phyloP scores from a whole-genome alignment of 30 jellyfish, hydroid and myxozoan genomes.

The Cassiopea xamachana region DNA sequence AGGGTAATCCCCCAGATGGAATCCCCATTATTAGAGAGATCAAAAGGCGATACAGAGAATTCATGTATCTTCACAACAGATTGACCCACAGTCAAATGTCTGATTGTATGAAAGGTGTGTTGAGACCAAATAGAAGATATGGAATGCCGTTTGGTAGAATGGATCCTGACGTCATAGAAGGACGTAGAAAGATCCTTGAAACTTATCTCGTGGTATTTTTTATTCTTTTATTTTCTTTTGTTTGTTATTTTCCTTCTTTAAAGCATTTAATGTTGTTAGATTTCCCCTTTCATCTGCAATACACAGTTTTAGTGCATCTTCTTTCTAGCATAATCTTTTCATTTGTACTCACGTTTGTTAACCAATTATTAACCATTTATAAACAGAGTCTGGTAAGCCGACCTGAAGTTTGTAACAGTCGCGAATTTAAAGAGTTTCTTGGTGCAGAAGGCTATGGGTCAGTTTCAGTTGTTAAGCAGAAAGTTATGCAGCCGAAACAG shows the following conservation, averaged over 20 bases:
- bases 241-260: not conserved
- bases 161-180: constrained; percentile 99
- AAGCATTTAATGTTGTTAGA: not conserved
- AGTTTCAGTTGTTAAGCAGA: constrained; percentile 64
- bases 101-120: constrained; percentile 84
- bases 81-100: constrained; percentile 93
- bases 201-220: constrained; percentile 83
- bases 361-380: not conserved
- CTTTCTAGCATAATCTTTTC: not conserved
- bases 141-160: constrained; percentile 98
- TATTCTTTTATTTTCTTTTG: no score
- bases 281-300: not conserved
- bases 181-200: constrained; percentile 93
- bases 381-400: constrained; percentile 94
- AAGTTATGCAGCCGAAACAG: constrained; percentile 74
- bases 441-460: constrained; percentile 94
- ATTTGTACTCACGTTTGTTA: no score
- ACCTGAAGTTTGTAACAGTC: constrained; percentile 92
- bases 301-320: not conserved
- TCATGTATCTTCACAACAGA: constrained; percentile 90
- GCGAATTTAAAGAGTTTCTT: constrained; percentile 94
- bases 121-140: constrained; percentile 91
- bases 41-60: constrained; percentile 94
- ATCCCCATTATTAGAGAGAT: constrained; percentile 90
- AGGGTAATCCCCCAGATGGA: constrained; percentile 39